phyloP scores from a whole-genome alignment of 37 sponge, comb jelly and placozoan species.

The Mnemiopsis leidyi region DNA sequence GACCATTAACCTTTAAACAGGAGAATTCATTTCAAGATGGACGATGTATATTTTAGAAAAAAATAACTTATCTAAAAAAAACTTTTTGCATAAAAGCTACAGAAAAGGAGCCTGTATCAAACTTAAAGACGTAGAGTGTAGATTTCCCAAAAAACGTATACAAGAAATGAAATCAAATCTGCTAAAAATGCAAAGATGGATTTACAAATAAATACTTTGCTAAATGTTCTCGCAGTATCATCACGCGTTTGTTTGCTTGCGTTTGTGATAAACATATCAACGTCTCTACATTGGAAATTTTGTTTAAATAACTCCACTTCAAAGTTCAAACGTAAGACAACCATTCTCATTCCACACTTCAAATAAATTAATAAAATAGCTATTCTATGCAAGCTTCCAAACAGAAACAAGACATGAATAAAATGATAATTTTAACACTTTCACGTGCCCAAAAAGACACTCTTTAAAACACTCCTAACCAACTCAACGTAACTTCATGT shows the following conservation, averaged over 20 bases:
- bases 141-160: too few relatives aligned
- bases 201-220: constrained; percentile 50
- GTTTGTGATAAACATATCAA: not conserved
- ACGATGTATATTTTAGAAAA: too few relatives aligned
- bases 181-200: constrained; percentile 11
- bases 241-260: not conserved
- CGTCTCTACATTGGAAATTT: too few relatives aligned
- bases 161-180: not conserved
- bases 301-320: too few relatives aligned
- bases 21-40: too few relatives aligned
- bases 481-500: not conserved
- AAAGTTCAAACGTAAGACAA: not conserved
- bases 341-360: not conserved
- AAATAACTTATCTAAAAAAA: too few relatives aligned
- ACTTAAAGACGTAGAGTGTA: too few relatives aligned
- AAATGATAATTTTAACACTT: not conserved
- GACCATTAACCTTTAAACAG: not conserved
- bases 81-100: too few relatives aligned
- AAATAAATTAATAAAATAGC: constrained; percentile 43
- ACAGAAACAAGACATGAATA: constrained; percentile 22
- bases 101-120: too few relatives aligned
- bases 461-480: not conserved
- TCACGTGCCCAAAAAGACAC: not conserved
- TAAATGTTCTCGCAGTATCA: not conserved
- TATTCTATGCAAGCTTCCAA: not conserved